Percentiles rank a stretch among this genome's conserved stretches.
Conservation (phyloP, 1,140 invertebrate genomes). For the Acromyrmex echinatior region DNA sequence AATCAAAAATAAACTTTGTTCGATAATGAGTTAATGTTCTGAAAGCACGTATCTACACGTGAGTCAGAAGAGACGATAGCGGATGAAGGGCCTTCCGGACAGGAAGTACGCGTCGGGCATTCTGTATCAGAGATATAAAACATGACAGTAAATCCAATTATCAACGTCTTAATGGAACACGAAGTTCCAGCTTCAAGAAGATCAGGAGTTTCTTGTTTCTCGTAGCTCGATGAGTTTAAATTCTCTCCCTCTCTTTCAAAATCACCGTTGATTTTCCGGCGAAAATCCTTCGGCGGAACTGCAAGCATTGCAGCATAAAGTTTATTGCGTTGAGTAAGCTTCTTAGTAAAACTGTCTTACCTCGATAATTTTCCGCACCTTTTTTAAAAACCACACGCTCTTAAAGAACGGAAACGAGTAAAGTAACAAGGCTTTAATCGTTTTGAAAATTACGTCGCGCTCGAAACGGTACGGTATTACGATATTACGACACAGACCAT, state of each 20-base stretch:
- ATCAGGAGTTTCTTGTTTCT: background rate
- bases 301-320: constrained; percentile 1
- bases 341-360: constrained; percentile 12
- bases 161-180: constrained; percentile 8
- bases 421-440: constrained; percentile 69
- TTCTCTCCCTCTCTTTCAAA: constrained; percentile 7
- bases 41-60: background rate
- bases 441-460: constrained; percentile 67
- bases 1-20: background rate
- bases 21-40: background rate
- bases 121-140: constrained; percentile 13
- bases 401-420: background rate
- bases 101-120: constrained; percentile 34
- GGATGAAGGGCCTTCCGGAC: background rate
- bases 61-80: constrained; percentile 18
- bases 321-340: constrained; percentile 47
- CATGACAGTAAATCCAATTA: constrained; percentile 1
- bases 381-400: constrained; percentile 56
- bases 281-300: constrained; percentile 27
- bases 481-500: background rate
- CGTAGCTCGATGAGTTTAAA: background rate
- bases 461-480: constrained; percentile 32
- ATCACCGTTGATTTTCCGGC: background rate
- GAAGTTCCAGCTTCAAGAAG: background rate
- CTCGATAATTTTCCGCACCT: constrained; percentile 9